Base-by-base conservation (phyloP, 2,888 invertebrate genomes). In the Aricia artaxerxes region DNA sequence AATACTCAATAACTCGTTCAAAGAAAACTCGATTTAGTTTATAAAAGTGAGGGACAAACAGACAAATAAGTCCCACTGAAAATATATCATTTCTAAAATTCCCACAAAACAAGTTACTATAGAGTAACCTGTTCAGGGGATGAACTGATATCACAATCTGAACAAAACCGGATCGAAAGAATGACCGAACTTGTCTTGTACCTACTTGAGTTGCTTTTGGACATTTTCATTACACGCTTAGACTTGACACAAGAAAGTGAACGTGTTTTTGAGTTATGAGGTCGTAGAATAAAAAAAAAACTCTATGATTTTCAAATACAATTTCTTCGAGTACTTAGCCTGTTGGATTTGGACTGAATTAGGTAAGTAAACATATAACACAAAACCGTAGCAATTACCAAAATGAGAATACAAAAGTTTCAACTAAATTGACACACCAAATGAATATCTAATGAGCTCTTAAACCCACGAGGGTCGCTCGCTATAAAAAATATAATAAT, bases 51-150 rank as follows among this genome's bases (percentile, higher is more conserved):
- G 73, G 80, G 80, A 64, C 82, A 83, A 87, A 90, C 90, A 88
- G 80, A 64, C 82, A 83, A 87, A 90, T 90, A 88, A 87, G 91
- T 90, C 87, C 84, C 82, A 85, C 85, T 84, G 13, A 73, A 78
- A 78, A 79, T 79, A 77, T 64, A 81, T 53, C 38, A 73, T 82
- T 81, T 81, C 83, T 79, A 79, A 80, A 85, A 85, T 89, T 90
- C 90, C 85, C 90, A 90, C 86, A 86, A 82, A 84, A 83, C 84
- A 81, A 81, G 78, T 78, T 60, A 75, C 69, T 49, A 64, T 35
- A 40, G 73, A 60, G 60, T 72, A 90, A 91, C 91, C 88, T 89
- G 90, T 89, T 85, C 35, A 35, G 7, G 53, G 84, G 78, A 77
- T 49, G 60, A 60, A 60, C 7, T 73, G 40, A 53, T 57, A 81